Percentiles rank a stretch among this genome's conserved stretches.
These are phyloP conservation scores for Tapirus terrestris DNA, from an alignment of 2,113 vertebrate species.

Conservation along the genomic window DNA sequence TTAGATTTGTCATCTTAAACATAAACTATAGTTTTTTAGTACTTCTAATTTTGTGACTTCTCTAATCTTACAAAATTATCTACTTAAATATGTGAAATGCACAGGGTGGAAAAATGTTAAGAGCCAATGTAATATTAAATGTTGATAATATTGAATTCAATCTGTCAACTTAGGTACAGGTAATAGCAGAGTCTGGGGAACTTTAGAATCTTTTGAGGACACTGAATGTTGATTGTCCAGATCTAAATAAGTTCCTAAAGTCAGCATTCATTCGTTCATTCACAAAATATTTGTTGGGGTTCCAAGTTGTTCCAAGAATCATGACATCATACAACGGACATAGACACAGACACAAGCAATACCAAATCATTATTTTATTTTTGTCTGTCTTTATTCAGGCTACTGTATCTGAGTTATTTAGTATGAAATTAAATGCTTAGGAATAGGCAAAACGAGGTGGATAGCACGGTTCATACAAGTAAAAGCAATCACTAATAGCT, in stretches of 20 bases:
- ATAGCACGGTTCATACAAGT: not conserved
- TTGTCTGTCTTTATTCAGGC: not conserved
- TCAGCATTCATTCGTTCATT: not conserved
- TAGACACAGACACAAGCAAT: accelerated
- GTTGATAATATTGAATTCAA: not conserved
- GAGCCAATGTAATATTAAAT: not conserved
- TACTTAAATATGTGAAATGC: not conserved
- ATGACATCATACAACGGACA: accelerated
- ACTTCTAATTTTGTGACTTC: not conserved
- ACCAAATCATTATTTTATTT: not conserved
- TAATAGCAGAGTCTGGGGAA: not conserved
- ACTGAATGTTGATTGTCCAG: not conserved
- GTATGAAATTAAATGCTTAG: not conserved
- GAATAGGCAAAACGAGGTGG: not conserved
- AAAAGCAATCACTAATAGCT: not conserved
- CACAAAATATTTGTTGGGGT: not conserved
- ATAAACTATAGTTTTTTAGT: not conserved
- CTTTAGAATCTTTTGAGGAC: not conserved
- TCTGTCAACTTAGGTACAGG: not conserved
- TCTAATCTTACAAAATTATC: not conserved
- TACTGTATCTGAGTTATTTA: not conserved
- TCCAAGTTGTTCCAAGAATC: not conserved
- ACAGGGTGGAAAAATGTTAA: not conserved
- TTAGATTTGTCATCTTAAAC: not conserved
- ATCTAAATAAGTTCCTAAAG: not conserved